These are phyloP conservation scores for Pagetopsis macropterus DNA, from an alignment of 2,797 vertebrate species.

Conservation along the genomic window DNA sequence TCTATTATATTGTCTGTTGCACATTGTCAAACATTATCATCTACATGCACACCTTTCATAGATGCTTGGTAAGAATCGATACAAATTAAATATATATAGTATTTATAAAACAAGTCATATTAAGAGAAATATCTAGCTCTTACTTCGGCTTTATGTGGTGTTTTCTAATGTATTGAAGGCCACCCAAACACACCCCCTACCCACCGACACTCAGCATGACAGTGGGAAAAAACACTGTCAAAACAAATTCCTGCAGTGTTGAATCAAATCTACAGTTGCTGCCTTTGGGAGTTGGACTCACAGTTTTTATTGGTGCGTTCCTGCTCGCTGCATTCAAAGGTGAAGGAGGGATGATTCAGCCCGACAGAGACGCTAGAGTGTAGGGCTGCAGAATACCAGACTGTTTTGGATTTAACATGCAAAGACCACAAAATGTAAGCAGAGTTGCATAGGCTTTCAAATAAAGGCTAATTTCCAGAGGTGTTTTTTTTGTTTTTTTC, in stretches of 20 bases:
- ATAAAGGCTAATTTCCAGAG: neutral
- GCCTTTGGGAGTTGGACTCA: conserved; percentile 62
- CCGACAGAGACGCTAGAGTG: conserved; percentile 22
- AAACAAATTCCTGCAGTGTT: conserved; percentile 62
- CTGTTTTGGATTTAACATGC: neutral
- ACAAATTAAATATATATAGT: conserved; percentile 1
- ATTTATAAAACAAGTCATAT: conserved; percentile 15
- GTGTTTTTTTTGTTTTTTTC: conserved; percentile 3
- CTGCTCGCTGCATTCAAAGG: conserved; percentile 44
- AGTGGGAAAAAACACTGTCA: conserved; percentile 52
- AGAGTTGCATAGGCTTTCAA: neutral
- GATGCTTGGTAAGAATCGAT: conserved; percentile 23
- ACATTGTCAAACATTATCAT: conserved; percentile 41
- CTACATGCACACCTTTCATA: neutral
- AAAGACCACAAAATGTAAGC: neutral
- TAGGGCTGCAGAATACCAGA: conserved; percentile 14
- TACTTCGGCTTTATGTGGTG: conserved; percentile 6
- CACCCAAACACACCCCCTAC: conserved; percentile 30
- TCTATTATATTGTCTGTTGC: conserved; percentile 12
- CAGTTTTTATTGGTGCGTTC: conserved; percentile 54
- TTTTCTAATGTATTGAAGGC: conserved; percentile 29
- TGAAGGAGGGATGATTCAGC: conserved; percentile 51
- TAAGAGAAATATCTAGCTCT: conserved; percentile 11
- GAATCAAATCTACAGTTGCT: conserved; percentile 52
- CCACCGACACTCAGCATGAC: conserved; percentile 21